Evolutionary conservation across 2,797 vertebrate genomes (phyloP).

Genomic region (Esox lucius): DNA sequence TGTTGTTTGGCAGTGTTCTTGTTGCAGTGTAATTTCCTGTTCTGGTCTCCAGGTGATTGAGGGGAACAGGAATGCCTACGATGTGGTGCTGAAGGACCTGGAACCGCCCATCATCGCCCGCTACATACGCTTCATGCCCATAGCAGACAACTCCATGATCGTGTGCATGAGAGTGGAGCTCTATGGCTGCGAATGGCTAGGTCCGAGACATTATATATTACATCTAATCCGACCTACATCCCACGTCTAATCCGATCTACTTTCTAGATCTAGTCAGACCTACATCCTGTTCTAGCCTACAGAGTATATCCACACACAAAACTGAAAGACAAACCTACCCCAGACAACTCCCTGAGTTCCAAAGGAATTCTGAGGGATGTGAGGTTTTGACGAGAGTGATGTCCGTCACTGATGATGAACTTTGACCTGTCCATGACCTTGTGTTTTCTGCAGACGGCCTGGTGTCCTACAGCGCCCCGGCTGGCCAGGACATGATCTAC

Average conservation of each 20-base stretch:
- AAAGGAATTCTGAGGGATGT: not conserved
- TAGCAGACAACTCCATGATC: constrained; percentile 91
- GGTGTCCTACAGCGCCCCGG: constrained; percentile 88
- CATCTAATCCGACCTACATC: not conserved
- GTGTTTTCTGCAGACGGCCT: constrained; percentile 81
- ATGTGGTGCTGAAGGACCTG: constrained; percentile 92
- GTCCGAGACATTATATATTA: constrained; percentile 67
- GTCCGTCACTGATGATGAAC: not conserved
- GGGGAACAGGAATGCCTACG: constrained; percentile 93
- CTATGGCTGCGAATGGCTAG: constrained; percentile 95
- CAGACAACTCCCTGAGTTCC: not conserved
- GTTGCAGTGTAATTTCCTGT: not conserved
- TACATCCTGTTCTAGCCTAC: not conserved
- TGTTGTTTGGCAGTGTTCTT: not conserved
- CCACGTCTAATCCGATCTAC: not conserved
- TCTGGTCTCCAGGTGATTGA: constrained; percentile 82
- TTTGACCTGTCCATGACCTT: constrained; percentile 21
- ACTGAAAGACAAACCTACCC: not conserved
- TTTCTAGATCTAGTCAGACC: too few species aligned
- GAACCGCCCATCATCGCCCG: constrained; percentile 92
- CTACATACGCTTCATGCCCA: constrained; percentile 91
- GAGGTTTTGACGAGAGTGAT: not conserved
- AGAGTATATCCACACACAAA: not conserved
- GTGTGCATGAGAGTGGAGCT: constrained; percentile 97
- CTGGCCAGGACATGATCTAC: constrained; percentile 88